Evolutionary conservation across 2,797 vertebrate genomes (phyloP), one percentile per base, ranked within the genome.

Genomic region (Margarornis squamiger): DNA sequence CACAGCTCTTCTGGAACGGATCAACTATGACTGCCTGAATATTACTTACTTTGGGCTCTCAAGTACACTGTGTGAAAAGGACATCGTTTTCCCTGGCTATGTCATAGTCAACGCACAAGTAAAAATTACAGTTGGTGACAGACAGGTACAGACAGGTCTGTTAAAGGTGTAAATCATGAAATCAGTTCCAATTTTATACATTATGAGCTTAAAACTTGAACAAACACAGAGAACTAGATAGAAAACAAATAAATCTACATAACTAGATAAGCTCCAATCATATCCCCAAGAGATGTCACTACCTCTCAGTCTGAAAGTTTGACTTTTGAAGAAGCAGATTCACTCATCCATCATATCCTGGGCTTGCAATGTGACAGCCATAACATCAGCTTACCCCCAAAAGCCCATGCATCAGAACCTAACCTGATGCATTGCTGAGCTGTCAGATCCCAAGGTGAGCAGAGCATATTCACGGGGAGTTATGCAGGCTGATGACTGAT

Each of bases 391-490:
- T 76, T n/a, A 10, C 16, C 23, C 39, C 61, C 51, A 32, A 30
- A 38, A 36, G 14, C 19, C 32, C 14, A 2, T 0, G 2, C 6
- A 24, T 45, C 41, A 79, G 32, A 39, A 32, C 21, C 15, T 29
- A 11, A 11, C 8, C 3, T 4, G 14, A 9, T 7, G 5, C 0
- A 0, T 4, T 34, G 29, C 27, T 41, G 43, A 81, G 43, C 19
- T 19, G 80, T 52, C 41, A 12, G 18, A 55, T 6, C 14, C 3
- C 0, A 61, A 48, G 52, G 30, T 8, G 43, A 87, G 27, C 19
- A 27, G 8, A 34, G 18, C 0, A 0, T 1, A 4, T 18, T 24
- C 2, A 1, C 2, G 18, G 63, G 10, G 18, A 48, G 7, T 14
- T 32, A 15, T 0, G 0, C 18, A 22, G 43, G 29, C 21, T 18